Evolutionary conservation across 2,797 vertebrate genomes (phyloP).

Genomic region (Coendou prehensilis): DNA sequence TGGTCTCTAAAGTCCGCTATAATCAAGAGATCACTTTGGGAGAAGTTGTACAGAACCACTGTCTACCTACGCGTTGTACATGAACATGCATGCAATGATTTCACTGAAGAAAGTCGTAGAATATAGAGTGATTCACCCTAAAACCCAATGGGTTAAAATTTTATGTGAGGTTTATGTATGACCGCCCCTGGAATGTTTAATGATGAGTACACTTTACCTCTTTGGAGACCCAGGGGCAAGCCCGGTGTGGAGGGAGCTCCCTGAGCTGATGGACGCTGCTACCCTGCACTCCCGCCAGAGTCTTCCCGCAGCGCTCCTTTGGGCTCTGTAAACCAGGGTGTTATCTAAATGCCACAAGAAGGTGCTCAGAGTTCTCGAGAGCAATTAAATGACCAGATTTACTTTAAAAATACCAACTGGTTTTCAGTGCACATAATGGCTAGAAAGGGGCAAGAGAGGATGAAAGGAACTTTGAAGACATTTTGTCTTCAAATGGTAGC

Average conservation of each 20-base stretch:
- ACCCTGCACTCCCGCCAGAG: fast-evolving
- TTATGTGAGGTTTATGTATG: neutral
- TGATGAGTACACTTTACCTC: neutral
- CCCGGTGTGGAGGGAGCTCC: neutral
- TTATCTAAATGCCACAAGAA: neutral
- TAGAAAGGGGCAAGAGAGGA: neutral
- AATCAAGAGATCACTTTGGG: fast-evolving
- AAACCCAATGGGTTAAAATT: neutral
- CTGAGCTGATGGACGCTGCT: neutral
- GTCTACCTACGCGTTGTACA: neutral
- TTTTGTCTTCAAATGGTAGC: neutral
- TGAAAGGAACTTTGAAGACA: neutral
- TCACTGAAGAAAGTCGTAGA: slow-evolving; percentile 20
- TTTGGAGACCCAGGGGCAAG: neutral
- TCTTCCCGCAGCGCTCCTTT: neutral
- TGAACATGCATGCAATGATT: neutral
- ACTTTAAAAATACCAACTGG: neutral
- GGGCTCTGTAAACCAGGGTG: neutral
- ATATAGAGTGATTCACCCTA: neutral
- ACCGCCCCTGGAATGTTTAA: neutral
- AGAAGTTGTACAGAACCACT: neutral
- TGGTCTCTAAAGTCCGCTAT: neutral
- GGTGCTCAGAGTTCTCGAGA: neutral
- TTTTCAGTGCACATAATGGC: neutral
- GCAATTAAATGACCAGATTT: neutral